Base-by-base conservation (phyloP, 1,140 invertebrate species). In the Battus philenor region DNA sequence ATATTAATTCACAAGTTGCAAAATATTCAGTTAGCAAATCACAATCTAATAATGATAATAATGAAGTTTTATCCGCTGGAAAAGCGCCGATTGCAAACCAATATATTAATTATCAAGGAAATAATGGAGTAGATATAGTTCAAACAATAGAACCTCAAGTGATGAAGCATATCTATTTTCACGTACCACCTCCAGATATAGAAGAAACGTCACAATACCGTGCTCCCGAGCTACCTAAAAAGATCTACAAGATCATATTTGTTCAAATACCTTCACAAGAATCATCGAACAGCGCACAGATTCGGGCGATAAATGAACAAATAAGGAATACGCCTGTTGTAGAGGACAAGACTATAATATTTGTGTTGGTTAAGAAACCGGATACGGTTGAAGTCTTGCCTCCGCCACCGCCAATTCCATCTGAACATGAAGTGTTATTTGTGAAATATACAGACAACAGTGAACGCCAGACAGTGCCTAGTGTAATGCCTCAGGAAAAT, bases 241-340 rank as follows among this genome's bases (percentile, higher is more conserved):
- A 94, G 63, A 92, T 93, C 61, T 95, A 94, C 87, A 94, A 94
- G 65, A 94, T 95, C 51, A 90, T 95, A 10, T 94, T 95, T 84
- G 94, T 94, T 69, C 94, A 94, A 75, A 32, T 63, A 6, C 72
- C 67, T 1, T 48, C 59, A 1, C 58, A 63, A 26, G 34, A 51
- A 27, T 39, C 41, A n/a, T 33, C 12, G 4, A 63, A 48, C 16
- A 46, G 18, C 29, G 46, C 32, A 5, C 32, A 50, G 16, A 11
- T 58, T 3, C 50, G 60, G 32, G 36, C 44, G 13, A 24, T 43
- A 4, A 13, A 50, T 7, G 57, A 50, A 11, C 31, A 47, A 17
- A 12, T 49, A n/a, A n/a, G n/a, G n/a, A n/a, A n/a, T n/a, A n/a
- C n/a, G n/a, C 43, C 50, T 4, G 26, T 52, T 2, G 33, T 54